Conservation (phyloP, 2,113 vertebrate genomes). For the Prochilodus magdalenae region DNA sequence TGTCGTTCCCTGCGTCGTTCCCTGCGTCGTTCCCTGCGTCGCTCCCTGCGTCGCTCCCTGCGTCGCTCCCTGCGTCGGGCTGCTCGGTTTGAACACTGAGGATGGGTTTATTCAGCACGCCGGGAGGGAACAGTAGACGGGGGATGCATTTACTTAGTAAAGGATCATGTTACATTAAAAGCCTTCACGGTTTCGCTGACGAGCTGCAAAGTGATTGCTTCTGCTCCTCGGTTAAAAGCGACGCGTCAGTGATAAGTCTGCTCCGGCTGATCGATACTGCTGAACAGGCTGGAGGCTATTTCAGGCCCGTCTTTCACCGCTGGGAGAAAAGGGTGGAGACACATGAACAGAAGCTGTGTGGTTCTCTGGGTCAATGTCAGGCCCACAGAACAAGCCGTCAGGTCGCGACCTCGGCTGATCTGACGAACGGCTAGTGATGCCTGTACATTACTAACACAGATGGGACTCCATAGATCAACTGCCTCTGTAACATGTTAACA, state of each 20-base stretch:
- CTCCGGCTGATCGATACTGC: constrained; percentile 46
- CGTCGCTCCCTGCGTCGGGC: background rate
- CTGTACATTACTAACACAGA: no score
- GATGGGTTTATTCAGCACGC: background rate
- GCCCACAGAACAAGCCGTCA: background rate
- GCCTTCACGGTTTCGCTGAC: constrained; percentile 30
- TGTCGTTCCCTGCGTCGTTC: no score
- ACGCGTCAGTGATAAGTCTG: constrained; percentile 20
- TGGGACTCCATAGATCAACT: no score
- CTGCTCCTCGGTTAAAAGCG: constrained; percentile 9
- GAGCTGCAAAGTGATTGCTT: constrained; percentile 25
- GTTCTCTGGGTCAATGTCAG: constrained; percentile 6
- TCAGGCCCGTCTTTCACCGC: constrained; percentile 25
- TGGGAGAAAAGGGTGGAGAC: no score
- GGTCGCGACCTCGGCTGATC: background rate
- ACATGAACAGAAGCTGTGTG: background rate
- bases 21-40: no score
- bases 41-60: no score
- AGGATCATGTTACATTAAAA: constrained; percentile 39
- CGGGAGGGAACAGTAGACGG: background rate
- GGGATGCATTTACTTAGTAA: constrained; percentile 14
- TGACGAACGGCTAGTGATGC: no score
- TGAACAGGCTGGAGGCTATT: constrained; percentile 53
- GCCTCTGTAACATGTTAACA: no score
- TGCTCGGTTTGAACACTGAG: background rate